phyloP scores from a whole-genome alignment of 2,797 vertebrate genomes.

The Falco concolor region DNA sequence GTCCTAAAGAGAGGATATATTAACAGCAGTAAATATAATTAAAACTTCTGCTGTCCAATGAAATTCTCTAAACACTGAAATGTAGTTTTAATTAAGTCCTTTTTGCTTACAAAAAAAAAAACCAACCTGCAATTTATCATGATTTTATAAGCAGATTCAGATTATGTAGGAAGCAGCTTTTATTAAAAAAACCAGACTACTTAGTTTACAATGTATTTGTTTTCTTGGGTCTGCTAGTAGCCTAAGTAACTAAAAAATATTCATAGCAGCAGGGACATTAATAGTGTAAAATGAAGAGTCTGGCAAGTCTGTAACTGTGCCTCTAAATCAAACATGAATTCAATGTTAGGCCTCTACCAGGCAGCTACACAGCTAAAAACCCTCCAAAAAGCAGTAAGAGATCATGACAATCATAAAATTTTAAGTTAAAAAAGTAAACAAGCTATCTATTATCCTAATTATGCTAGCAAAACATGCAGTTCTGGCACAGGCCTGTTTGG shows the following conservation, averaged over 20 bases:
- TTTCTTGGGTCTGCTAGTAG: background rate
- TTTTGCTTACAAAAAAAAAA: background rate
- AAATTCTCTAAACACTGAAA: background rate
- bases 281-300: background rate
- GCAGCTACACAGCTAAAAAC: background rate
- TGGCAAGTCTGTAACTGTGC: background rate
- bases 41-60: background rate
- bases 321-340: background rate
- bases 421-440: background rate
- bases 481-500: background rate
- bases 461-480: background rate
- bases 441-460: background rate
- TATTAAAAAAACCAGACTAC: background rate
- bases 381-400: background rate
- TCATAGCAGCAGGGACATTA: background rate
- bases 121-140: background rate
- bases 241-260: background rate
- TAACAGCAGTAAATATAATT: background rate
- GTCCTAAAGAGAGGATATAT: background rate
- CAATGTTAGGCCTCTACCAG: background rate
- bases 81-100: background rate
- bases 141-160: background rate
- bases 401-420: background rate
- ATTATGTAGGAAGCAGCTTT: background rate
- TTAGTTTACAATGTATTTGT: background rate